phyloP scores from a whole-genome alignment of 1,140 invertebrate genomes.

The Listronotus oregonensis region DNA sequence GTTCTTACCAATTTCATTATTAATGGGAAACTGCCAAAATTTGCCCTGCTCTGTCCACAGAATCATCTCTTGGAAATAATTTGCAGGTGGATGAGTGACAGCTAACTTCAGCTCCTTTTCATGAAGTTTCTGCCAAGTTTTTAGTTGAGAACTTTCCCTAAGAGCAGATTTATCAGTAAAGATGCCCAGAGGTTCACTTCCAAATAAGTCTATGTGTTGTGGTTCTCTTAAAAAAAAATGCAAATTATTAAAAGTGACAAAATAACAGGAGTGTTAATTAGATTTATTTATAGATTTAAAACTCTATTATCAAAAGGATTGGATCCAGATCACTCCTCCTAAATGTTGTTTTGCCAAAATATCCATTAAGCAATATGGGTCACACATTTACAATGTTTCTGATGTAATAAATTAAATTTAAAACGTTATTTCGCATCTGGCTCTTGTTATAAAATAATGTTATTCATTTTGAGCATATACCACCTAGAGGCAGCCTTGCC shows the following conservation, averaged over 20 bases:
- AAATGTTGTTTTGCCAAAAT: too few relatives aligned
- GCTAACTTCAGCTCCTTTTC: conserved; percentile 68
- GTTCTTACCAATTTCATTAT: conserved; percentile 90
- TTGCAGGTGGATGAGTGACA: conserved; percentile 74
- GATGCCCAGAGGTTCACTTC: conserved; percentile 62
- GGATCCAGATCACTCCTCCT: too few relatives aligned
- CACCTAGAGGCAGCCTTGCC: too few relatives aligned
- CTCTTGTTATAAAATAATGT: too few relatives aligned
- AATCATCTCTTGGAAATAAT: conserved; percentile 93
- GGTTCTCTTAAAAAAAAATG: conserved; percentile 31
- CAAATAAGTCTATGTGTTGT: conserved; percentile 62
- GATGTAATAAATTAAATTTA: too few relatives aligned
- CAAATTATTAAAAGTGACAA: not conserved
- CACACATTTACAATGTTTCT: too few relatives aligned
- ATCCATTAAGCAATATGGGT: too few relatives aligned
- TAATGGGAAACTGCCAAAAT: conserved; percentile 95
- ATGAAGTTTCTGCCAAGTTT: conserved; percentile 71
- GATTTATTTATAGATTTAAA: too few relatives aligned
- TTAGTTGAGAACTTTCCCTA: conserved; percentile 58
- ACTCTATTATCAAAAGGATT: too few relatives aligned
- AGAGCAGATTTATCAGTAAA: conserved; percentile 57
- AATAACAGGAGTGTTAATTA: too few relatives aligned
- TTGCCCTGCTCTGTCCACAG: conserved; percentile 93
- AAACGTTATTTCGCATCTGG: too few relatives aligned
- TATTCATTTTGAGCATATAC: too few relatives aligned